phyloP scores from a whole-genome alignment of 2,113 vertebrate species.

The Panthera tigris region DNA sequence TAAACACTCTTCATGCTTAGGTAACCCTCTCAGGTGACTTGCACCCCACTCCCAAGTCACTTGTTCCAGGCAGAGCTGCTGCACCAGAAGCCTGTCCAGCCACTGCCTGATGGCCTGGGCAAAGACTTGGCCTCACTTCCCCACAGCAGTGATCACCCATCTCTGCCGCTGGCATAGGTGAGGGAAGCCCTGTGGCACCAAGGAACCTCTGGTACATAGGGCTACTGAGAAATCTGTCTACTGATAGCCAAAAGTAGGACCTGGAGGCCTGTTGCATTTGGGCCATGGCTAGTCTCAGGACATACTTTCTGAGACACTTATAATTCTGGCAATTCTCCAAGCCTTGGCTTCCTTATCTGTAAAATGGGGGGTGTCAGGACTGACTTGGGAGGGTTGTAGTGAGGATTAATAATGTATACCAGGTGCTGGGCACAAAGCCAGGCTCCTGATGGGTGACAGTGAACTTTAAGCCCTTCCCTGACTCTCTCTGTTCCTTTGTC shows the following conservation, averaged over 20 bases:
- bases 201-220: fast-evolving
- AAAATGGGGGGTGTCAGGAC: not conserved
- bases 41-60: not conserved
- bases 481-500: not conserved
- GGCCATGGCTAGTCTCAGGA: not conserved
- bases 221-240: not conserved
- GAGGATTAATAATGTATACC: not conserved
- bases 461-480: not conserved
- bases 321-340: not conserved
- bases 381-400: not conserved
- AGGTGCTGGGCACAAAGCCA: not conserved
- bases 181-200: not conserved
- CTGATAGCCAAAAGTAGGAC: not conserved
- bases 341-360: not conserved
- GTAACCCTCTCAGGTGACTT: not conserved
- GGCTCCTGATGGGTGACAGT: not conserved
- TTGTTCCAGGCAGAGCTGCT: not conserved
- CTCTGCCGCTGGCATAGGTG: not conserved
- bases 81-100: not conserved
- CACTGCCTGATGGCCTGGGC: not conserved
- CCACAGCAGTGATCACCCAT: not conserved
- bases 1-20: not conserved
- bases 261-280: not conserved
- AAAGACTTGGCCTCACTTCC: not conserved
- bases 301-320: not conserved